Conservation (phyloP, 2,888 invertebrate species). For the Leptura quadrifasciata region DNA sequence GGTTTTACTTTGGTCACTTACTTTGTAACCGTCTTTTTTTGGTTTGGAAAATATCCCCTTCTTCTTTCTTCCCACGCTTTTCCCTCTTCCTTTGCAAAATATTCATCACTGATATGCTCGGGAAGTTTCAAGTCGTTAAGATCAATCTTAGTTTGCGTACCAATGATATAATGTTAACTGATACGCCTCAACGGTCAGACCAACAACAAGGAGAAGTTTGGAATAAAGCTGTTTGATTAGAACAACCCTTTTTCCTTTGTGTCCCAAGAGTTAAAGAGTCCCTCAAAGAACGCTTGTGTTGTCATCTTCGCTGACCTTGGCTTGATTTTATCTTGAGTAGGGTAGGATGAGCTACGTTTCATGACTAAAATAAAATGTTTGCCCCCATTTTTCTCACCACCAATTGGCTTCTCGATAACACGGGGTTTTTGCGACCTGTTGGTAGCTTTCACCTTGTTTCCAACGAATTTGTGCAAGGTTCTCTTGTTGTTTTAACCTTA, state of each 20-base stretch:
- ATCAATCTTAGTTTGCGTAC: conserved; percentile 92
- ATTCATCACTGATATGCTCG: conserved; percentile 90
- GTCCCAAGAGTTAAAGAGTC: conserved; percentile 92
- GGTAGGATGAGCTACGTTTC: conserved; percentile 87
- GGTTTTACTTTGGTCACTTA: conserved; percentile 90
- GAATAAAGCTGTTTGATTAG: conserved; percentile 89
- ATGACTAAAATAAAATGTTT: conserved; percentile 88
- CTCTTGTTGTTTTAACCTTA: conserved; percentile 85
- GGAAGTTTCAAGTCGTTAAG: conserved; percentile 88
- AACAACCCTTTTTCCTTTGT: conserved; percentile 98
- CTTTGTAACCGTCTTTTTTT: conserved; percentile 95
- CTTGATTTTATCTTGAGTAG: conserved; percentile 86
- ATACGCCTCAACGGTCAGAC: conserved; percentile 95
- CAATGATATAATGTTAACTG: conserved; percentile 96
- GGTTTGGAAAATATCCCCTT: conserved; percentile 95
- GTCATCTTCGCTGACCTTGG: conserved; percentile 84
- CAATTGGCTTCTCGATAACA: conserved; percentile 88
- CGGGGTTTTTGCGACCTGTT: conserved; percentile 83
- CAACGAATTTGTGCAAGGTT: conserved; percentile 85
- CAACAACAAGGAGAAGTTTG: conserved; percentile 94
- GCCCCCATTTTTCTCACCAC: conserved; percentile 97
- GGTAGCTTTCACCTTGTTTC: conserved; percentile 83
- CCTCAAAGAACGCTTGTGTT: conserved; percentile 86
- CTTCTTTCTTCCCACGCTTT: conserved; percentile 88
- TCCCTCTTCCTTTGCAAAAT: conserved; percentile 94